A percentile compares a stretch with the other conserved stretches of the same genome.
Conservation (phyloP, 2,888 invertebrate species). For the Hydraecia micacea region DNA sequence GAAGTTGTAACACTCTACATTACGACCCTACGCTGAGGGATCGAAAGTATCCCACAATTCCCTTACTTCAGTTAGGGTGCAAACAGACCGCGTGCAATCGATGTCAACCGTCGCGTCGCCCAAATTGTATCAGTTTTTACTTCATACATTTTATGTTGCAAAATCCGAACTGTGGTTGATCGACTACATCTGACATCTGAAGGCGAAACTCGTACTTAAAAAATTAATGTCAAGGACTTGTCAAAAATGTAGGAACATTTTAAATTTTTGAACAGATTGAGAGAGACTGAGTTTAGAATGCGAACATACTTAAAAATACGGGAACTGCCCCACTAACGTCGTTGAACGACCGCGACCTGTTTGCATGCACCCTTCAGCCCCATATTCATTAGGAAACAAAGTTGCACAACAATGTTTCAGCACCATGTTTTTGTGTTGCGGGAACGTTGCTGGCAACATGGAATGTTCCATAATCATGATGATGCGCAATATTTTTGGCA, state of each 20-base stretch:
- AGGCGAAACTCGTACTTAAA: background rate
- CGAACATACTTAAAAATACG: background rate
- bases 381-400: slow-evolving; percentile 25
- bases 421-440: background rate
- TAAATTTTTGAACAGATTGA: background rate
- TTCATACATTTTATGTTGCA: background rate
- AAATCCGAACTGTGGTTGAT: background rate
- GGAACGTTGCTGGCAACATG: background rate
- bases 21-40: slow-evolving; percentile 65
- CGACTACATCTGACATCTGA: background rate
- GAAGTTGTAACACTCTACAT: slow-evolving; percentile 77
- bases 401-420: background rate
- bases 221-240: background rate
- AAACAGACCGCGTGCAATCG: slow-evolving; percentile 5
- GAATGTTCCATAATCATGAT: background rate
- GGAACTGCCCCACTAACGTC: background rate
- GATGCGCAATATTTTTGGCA: background rate
- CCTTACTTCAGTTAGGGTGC: slow-evolving; percentile 27
- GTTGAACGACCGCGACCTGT: slow-evolving; percentile 4
- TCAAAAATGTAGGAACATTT: background rate
- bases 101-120: background rate
- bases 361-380: slow-evolving; percentile 9
- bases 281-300: background rate
- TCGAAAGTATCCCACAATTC: slow-evolving; percentile 39
- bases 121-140: background rate